phyloP scores from a whole-genome alignment of 2,113 vertebrate genomes.

The Corythaeola cristata region DNA sequence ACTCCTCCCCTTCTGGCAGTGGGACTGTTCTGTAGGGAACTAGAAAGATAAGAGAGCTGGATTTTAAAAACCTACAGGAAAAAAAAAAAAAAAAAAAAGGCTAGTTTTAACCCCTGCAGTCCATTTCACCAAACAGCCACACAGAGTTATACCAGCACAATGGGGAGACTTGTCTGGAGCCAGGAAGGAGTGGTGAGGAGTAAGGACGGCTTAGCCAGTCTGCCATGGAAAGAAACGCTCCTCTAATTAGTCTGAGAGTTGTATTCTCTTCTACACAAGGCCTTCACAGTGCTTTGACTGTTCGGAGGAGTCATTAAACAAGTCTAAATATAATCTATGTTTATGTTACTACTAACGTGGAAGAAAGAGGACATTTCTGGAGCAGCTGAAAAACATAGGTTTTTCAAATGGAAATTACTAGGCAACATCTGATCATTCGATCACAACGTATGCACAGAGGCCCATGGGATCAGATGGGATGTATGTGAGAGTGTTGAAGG shows the following conservation, averaged over 20 bases:
- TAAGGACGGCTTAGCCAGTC: neutral
- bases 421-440: neutral
- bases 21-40: neutral
- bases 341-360: neutral
- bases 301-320: neutral
- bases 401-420: neutral
- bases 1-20: neutral
- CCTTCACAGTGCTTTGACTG: neutral
- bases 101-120: neutral
- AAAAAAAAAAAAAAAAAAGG: neutral
- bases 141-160: neutral
- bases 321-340: neutral
- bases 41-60: neutral
- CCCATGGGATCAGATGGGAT: neutral
- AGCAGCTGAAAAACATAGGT: neutral
- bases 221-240: neutral
- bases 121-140: neutral
- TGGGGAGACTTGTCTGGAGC: neutral
- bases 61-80: neutral
- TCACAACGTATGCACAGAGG: neutral
- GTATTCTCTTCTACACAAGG: neutral
- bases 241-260: neutral
- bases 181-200: neutral
- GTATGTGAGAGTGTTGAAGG: accelerated
- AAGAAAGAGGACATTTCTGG: neutral